Evolutionary conservation across 2,797 vertebrate species (phyloP).

Genomic region (Falco cherrug): DNA sequence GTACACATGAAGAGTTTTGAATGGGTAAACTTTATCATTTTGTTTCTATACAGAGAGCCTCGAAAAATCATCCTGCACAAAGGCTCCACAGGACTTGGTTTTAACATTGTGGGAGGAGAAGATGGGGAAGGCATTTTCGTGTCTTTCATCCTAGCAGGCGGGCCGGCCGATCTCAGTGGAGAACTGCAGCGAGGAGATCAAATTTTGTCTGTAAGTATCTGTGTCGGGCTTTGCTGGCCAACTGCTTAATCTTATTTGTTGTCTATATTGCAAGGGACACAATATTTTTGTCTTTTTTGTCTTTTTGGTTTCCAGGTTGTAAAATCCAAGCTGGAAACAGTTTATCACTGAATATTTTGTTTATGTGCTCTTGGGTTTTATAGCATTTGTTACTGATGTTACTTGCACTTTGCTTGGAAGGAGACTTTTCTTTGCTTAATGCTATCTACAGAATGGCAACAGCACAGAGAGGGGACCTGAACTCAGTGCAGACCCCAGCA

Average conservation of each 20-base stretch:
- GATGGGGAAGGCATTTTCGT: conserved; percentile 98
- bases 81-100: conserved; percentile 95
- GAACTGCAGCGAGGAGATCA: conserved; percentile 95
- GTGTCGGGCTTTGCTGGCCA: not conserved
- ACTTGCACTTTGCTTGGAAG: not conserved
- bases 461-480: fast-evolving
- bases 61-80: conserved; percentile 94
- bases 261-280: not conserved
- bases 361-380: not conserved
- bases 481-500: not conserved
- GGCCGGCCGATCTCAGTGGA: conserved; percentile 95
- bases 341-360: not conserved
- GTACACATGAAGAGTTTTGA: not conserved
- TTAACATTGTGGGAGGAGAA: conserved; percentile 97
- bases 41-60: conserved; percentile 78
- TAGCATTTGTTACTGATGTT: not conserved
- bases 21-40: conserved; percentile 15
- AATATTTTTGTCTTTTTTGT: too few relatives aligned
- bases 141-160: conserved; percentile 96
- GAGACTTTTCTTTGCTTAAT: not conserved
- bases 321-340: not conserved
- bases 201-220: conserved; percentile 91
- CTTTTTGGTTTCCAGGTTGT: not conserved
- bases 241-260: not conserved
- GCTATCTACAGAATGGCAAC: not conserved